Conservation (phyloP, 1,140 invertebrate genomes). For the Ruditapes philippinarum region DNA sequence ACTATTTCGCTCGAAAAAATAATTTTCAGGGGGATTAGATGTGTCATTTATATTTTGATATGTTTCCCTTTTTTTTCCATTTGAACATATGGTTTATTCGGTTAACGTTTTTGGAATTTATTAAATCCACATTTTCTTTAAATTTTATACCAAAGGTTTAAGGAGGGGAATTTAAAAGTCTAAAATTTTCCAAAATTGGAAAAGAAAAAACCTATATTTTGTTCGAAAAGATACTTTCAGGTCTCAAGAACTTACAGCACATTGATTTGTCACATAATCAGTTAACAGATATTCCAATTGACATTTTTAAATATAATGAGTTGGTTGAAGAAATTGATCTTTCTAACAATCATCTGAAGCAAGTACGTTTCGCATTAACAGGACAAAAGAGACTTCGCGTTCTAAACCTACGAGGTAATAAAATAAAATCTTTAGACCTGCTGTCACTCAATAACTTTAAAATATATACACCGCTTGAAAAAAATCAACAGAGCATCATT, state of each 20-base stretch:
- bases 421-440: not conserved
- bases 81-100: not conserved
- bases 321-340: not conserved
- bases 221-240: not conserved
- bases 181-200: not conserved
- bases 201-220: not conserved
- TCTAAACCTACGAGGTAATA: not conserved
- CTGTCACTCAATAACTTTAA: not conserved
- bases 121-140: not conserved
- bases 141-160: not conserved
- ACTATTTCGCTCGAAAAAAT: not conserved
- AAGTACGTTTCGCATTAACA: not conserved
- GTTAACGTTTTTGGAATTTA: conserved; percentile 25
- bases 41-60: not conserved
- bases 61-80: not conserved
- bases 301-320: not conserved
- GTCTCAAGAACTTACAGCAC: not conserved
- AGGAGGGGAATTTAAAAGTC: not conserved
- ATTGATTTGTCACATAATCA: not conserved
- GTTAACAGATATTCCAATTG: not conserved
- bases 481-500: not conserved
- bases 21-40: not conserved
- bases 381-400: not conserved
- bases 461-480: not conserved
- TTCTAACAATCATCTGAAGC: not conserved